phyloP scores from a whole-genome alignment of 2,113 vertebrate species.

The Ranitomeya imitator region DNA sequence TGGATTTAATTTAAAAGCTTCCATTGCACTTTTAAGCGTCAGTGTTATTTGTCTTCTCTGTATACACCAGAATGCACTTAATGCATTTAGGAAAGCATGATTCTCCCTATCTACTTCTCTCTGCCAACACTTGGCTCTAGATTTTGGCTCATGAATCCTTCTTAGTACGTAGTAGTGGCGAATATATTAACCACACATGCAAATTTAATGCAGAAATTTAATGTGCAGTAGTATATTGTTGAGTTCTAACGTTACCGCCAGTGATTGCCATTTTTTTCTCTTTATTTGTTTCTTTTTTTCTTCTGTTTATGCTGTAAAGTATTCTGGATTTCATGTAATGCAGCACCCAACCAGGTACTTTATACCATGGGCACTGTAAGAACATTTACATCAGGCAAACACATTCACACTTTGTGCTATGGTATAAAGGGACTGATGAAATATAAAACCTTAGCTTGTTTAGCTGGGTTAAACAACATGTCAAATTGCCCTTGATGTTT shows the following conservation, averaged over 20 bases:
- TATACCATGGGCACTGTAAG: not conserved
- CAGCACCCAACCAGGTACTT: not conserved
- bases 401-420: no score
- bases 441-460: no score
- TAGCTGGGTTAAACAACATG: no score
- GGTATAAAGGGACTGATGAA: no score
- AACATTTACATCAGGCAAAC: not conserved
- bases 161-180: conserved; percentile 17
- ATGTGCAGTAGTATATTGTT: conserved; percentile 34
- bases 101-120: conserved; percentile 37
- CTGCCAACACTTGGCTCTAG: conserved; percentile 36
- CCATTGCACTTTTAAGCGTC: conserved; percentile 23
- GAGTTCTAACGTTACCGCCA: conserved; percentile 27
- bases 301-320: not conserved
- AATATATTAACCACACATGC: conserved; percentile 46
- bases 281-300: conserved; percentile 10
- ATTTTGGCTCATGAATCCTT: conserved; percentile 35
- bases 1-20: conserved; percentile 45
- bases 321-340: not conserved
- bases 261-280: not conserved
- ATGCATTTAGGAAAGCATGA: conserved; percentile 49
- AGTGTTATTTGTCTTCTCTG: conserved; percentile 26
- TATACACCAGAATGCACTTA: conserved; percentile 45
- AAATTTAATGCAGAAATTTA: conserved; percentile 34
- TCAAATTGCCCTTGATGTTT: no score